These are phyloP conservation scores for Latrodectus geometricus DNA, from an alignment of 1,140 invertebrate genomes.

Conservation along the genomic window DNA sequence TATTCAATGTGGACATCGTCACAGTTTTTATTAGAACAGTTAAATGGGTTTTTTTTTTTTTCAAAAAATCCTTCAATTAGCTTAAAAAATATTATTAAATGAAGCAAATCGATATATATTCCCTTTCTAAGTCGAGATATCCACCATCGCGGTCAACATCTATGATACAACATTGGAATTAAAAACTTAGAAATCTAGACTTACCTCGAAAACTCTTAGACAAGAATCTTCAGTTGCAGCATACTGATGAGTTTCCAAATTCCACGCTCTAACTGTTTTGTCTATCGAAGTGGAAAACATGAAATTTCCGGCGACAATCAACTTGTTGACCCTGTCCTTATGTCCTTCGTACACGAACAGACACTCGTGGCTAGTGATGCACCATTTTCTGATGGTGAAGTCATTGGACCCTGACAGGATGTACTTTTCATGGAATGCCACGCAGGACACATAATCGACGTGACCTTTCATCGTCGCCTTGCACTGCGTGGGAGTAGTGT, in stretches of 20 bases:
- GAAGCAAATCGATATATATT: too few relatives aligned
- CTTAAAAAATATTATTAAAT: too few relatives aligned
- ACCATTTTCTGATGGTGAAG: conserved; percentile 71
- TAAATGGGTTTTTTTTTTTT: too few relatives aligned
- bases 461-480: conserved; percentile 49
- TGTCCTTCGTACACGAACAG: conserved; percentile 71
- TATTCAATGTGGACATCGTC: too few relatives aligned
- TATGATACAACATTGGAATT: too few relatives aligned
- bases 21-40: too few relatives aligned
- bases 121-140: too few relatives aligned
- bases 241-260: conserved; percentile 70
- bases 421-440: conserved; percentile 64
- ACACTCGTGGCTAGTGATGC: conserved; percentile 68
- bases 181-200: background rate
- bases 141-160: too few relatives aligned
- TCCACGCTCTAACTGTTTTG: conserved; percentile 73
- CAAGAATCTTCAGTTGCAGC: conserved; percentile 64
- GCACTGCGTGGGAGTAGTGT: conserved; percentile 29
- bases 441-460: conserved; percentile 24
- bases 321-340: conserved; percentile 71
- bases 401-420: conserved; percentile 72
- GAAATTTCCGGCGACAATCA: conserved; percentile 73
- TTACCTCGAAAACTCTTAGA: conserved; percentile 64
- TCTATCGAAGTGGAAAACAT: conserved; percentile 72
- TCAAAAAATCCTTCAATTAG: too few relatives aligned